Evolutionary conservation across 2,888 invertebrate genomes (phyloP).

Genomic region (Chrysolina americana): DNA sequence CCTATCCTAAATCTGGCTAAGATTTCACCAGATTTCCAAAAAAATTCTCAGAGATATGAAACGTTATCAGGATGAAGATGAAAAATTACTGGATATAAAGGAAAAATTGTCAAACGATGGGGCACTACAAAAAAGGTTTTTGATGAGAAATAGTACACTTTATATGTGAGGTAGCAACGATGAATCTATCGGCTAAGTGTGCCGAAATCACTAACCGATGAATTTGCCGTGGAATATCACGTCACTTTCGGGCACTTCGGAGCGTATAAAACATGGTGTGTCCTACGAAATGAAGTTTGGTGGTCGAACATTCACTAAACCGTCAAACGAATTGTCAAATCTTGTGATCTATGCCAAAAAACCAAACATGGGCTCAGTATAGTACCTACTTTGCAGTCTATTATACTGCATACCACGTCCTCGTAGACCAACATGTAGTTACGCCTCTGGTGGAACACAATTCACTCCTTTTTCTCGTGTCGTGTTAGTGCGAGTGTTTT

Average conservation of each 20-base stretch:
- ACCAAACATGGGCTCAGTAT: not conserved
- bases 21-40: not conserved
- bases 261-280: slow-evolving; percentile 7
- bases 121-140: not conserved
- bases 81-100: not conserved
- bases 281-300: slow-evolving; percentile 6
- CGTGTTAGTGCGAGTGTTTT: too few relatives aligned
- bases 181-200: not conserved
- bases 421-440: too few relatives aligned
- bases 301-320: not conserved
- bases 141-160: not conserved
- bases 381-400: too few relatives aligned
- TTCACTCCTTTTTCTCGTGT: too few relatives aligned
- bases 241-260: slow-evolving; percentile 4
- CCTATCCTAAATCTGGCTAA: not conserved
- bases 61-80: not conserved
- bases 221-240: not conserved
- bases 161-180: not conserved
- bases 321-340: not conserved
- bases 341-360: not conserved
- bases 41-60: not conserved
- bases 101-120: not conserved
- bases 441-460: too few relatives aligned
- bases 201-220: not conserved
- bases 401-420: too few relatives aligned